Evolutionary conservation across 1,140 invertebrate genomes (phyloP).

Genomic region (Conus betulinus): DNA sequence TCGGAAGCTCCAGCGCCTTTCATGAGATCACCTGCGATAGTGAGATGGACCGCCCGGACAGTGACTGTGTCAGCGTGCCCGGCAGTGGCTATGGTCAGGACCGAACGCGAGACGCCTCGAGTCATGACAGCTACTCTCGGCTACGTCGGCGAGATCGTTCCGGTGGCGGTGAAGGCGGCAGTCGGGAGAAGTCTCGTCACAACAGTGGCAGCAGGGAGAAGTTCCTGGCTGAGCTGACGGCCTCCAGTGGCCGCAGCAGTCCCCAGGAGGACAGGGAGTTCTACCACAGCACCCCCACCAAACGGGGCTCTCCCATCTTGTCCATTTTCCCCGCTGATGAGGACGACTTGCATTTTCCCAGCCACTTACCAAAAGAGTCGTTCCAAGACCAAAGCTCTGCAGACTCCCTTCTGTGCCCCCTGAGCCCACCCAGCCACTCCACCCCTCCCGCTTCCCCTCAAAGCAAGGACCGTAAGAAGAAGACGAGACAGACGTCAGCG

Average conservation of each 20-base stretch:
- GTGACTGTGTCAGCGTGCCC: constrained; percentile 16
- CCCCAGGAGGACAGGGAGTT: neutral
- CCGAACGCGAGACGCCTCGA: neutral
- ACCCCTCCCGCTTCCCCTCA: neutral
- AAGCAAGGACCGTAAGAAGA: neutral
- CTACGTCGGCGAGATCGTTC: neutral
- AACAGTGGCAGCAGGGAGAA: constrained; percentile 13
- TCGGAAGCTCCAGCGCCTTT: constrained; percentile 41
- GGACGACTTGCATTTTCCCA: constrained; percentile 7
- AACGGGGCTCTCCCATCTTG: constrained; percentile 6
- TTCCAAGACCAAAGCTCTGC: neutral
- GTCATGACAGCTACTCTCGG: neutral
- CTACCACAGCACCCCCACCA: constrained; percentile 18
- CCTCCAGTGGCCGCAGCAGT: neutral
- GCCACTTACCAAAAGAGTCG: neutral
- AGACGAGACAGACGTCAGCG: neutral
- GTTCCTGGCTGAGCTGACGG: constrained; percentile 12
- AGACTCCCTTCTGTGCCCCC: neutral
- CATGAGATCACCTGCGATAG: constrained; percentile 40
- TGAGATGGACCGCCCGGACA: constrained; percentile 35
- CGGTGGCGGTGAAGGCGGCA: neutral
- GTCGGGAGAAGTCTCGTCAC: neutral
- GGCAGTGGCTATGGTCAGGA: neutral
- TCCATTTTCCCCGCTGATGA: constrained; percentile 10
- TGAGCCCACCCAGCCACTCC: neutral